Conservation (phyloP, 2,797 vertebrate species). For the Eulemur coronatus region DNA sequence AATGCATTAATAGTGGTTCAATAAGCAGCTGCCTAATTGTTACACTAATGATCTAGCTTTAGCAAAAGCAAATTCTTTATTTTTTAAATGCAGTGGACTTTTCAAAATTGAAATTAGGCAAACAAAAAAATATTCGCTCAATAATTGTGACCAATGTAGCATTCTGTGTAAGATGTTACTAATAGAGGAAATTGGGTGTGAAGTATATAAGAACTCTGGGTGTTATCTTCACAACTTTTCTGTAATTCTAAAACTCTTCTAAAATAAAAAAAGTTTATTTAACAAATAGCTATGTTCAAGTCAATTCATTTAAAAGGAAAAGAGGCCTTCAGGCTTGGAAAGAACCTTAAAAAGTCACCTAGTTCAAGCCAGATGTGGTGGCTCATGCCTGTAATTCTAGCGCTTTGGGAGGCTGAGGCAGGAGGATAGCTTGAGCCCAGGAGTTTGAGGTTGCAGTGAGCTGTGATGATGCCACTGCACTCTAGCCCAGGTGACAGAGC, state of each 20-base stretch:
- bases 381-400: too few relatives aligned
- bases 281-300: neutral
- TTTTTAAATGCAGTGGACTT: slow-evolving; percentile 83
- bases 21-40: slow-evolving; percentile 78
- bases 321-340: neutral
- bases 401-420: too few relatives aligned
- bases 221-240: neutral
- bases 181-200: neutral
- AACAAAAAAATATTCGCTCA: slow-evolving; percentile 41
- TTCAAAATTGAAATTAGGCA: slow-evolving; percentile 78
- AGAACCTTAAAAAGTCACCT: neutral
- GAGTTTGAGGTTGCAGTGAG: too few relatives aligned
- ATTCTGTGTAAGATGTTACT: neutral
- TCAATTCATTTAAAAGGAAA: neutral
- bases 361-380: neutral
- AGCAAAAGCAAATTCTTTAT: slow-evolving; percentile 83
- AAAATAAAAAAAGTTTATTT: neutral
- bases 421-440: too few relatives aligned
- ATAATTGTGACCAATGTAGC: neutral
- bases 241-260: neutral
- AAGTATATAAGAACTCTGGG: neutral
- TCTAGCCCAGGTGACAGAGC: too few relatives aligned
- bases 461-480: too few relatives aligned
- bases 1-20: neutral
- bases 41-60: slow-evolving; percentile 83